Percentiles rank a stretch among this genome's conserved stretches.
Evolutionary conservation across 1,140 invertebrate genomes (phyloP).

Genomic region (Cataglyphis hispanica): DNA sequence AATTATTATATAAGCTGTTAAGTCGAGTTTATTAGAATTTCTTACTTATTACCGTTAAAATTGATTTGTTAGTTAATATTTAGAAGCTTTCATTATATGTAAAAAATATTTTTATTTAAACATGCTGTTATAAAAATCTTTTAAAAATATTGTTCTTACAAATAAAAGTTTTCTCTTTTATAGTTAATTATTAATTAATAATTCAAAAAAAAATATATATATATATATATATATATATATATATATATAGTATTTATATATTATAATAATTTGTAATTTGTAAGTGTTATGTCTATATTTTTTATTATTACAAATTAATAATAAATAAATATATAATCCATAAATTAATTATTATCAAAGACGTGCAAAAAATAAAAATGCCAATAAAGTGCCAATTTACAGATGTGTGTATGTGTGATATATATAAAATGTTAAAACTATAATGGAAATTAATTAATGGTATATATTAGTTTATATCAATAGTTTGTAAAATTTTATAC

Average conservation of each 20-base stretch:
- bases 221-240: too few species aligned
- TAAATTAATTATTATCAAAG: neutral
- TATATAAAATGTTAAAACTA: too few species aligned
- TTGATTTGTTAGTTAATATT: neutral
- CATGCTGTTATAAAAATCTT: neutral
- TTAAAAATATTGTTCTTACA: neutral
- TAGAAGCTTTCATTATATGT: neutral
- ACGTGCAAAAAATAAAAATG: neutral
- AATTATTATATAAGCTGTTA: slow-evolving; percentile 31
- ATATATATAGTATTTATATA: neutral
- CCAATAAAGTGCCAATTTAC: too few species aligned
- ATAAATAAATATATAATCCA: too few species aligned
- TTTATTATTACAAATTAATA: too few species aligned
- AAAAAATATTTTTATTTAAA: neutral
- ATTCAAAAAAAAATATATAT: too few species aligned
- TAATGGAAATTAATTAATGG: too few species aligned
- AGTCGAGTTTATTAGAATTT: neutral
- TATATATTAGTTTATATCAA: too few species aligned
- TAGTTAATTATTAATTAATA: neutral
- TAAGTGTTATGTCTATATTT: neutral
- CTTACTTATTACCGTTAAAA: neutral
- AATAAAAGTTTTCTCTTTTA: neutral
- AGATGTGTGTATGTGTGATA: too few species aligned
- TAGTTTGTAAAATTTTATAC: too few species aligned
- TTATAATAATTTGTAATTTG: too few species aligned